These are phyloP conservation scores for Ornithoptera alexandrae DNA, from an alignment of 2,888 invertebrate genomes.

Conservation along the genomic window DNA sequence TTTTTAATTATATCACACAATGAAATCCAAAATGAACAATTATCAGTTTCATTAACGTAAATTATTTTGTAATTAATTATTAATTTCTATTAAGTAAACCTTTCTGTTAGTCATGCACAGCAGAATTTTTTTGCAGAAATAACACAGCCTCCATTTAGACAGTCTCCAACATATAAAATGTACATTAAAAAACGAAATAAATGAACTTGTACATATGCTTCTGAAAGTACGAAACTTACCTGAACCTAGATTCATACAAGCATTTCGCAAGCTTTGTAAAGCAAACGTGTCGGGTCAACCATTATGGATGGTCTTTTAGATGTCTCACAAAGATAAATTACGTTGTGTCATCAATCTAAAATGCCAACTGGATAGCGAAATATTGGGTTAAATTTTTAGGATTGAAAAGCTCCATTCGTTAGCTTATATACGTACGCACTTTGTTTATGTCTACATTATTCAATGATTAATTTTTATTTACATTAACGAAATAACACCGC, in stretches of 20 bases:
- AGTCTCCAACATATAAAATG: not conserved
- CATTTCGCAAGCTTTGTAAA: conserved; percentile 42
- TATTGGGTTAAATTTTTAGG: conserved; percentile 28
- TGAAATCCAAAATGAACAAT: too few species aligned
- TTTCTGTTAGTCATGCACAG: too few species aligned
- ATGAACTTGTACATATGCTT: not conserved
- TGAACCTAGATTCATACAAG: conserved; percentile 31
- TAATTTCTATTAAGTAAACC: too few species aligned
- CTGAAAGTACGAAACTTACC: conserved; percentile 20
- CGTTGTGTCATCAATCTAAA: conserved; percentile 50
- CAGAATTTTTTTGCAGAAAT: too few species aligned
- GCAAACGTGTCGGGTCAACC: conserved; percentile 43
- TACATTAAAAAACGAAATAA: not conserved
- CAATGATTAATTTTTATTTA: not conserved
- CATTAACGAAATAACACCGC: not conserved
- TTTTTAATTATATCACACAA: too few species aligned
- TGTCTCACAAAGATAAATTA: conserved; percentile 47
- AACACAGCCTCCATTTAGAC: too few species aligned
- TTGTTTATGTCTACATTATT: not conserved
- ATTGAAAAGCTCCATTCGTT: not conserved
- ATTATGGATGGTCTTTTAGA: conserved; percentile 46
- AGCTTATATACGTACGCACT: not conserved
- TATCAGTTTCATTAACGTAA: too few species aligned
- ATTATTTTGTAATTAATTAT: too few species aligned
- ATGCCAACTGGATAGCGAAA: conserved; percentile 41